phyloP scores from a whole-genome alignment of 1,140 invertebrate species.

The Drosophila serrata region DNA sequence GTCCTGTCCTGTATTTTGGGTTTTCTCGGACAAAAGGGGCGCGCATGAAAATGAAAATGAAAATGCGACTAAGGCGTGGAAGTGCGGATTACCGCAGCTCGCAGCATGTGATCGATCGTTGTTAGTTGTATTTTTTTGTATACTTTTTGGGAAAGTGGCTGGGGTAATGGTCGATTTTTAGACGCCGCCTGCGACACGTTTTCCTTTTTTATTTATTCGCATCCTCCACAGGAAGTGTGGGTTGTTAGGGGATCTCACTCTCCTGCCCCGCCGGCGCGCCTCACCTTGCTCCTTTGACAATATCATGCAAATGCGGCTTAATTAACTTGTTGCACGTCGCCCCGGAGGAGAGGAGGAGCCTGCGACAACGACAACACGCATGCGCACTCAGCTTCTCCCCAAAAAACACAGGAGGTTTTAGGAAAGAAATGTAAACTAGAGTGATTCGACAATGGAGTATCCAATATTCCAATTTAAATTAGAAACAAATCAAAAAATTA shows the following conservation, averaged over 20 bases:
- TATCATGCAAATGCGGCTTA: slow-evolving; percentile 81
- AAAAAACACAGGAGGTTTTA: slow-evolving; percentile 6
- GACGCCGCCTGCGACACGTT: slow-evolving; percentile 79
- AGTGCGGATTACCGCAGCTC: slow-evolving; percentile 81
- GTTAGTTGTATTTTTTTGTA: slow-evolving; percentile 17
- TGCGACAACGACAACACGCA: slow-evolving; percentile 65
- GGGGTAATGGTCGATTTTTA: slow-evolving; percentile 31
- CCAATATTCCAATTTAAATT: too few species aligned
- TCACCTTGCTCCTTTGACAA: slow-evolving; percentile 19
- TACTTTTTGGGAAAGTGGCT: slow-evolving; percentile 1
- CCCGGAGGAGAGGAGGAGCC: slow-evolving; percentile 33
- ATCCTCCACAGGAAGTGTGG: slow-evolving; percentile 75
- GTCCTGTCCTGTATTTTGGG: slow-evolving; percentile 57
- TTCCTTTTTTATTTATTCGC: slow-evolving; percentile 48
- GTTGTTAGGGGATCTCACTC: slow-evolving; percentile 53
- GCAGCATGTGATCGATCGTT: slow-evolving; percentile 81
- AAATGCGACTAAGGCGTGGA: slow-evolving; percentile 82
- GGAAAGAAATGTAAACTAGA: not conserved
- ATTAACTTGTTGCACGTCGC: slow-evolving; percentile 84
- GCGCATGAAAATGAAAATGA: slow-evolving; percentile 77
- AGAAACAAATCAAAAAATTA: too few species aligned
- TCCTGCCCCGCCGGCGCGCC: not conserved
- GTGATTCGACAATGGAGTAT: not conserved
- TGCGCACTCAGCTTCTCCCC: slow-evolving; percentile 62
- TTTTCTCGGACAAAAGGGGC: slow-evolving; percentile 63